These are phyloP conservation scores for Sebastes diploproa DNA, from an alignment of 2,797 vertebrate genomes.

Conservation along the genomic window DNA sequence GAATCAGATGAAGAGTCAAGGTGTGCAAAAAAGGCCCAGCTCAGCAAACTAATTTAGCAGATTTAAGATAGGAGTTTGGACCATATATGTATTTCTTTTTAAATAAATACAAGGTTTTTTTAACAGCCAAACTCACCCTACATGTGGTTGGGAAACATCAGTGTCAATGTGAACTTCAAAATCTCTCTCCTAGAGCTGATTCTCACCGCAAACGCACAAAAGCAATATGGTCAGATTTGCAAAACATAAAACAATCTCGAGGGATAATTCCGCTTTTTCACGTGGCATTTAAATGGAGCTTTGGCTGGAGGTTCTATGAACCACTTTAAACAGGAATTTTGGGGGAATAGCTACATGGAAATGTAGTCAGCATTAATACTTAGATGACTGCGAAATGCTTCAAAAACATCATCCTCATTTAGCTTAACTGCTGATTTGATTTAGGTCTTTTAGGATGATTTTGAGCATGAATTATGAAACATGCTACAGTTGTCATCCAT, in stretches of 20 bases:
- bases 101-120: not conserved
- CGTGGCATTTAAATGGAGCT: conserved; percentile 53
- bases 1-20: not conserved
- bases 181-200: not conserved
- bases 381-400: conserved; percentile 54
- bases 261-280: conserved; percentile 61
- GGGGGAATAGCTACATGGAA: conserved; percentile 41
- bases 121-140: not conserved
- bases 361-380: conserved; percentile 58
- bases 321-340: conserved; percentile 63
- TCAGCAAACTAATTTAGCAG: not conserved
- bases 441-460: conserved; percentile 54
- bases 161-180: not conserved
- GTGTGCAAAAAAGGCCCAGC: not conserved
- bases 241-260: conserved; percentile 30
- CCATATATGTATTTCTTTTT: not conserved
- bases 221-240: conserved; percentile 36
- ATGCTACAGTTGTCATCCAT: not conserved
- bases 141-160: not conserved
- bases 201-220: conserved; percentile 20
- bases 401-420: conserved; percentile 66
- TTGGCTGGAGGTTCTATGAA: conserved; percentile 59
- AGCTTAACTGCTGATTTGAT: conserved; percentile 66
- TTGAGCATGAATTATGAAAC: conserved; percentile 32
- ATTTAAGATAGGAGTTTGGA: not conserved